Evolutionary conservation across 2,797 vertebrate species (phyloP).

Genomic region (Malacoraja senta): DNA sequence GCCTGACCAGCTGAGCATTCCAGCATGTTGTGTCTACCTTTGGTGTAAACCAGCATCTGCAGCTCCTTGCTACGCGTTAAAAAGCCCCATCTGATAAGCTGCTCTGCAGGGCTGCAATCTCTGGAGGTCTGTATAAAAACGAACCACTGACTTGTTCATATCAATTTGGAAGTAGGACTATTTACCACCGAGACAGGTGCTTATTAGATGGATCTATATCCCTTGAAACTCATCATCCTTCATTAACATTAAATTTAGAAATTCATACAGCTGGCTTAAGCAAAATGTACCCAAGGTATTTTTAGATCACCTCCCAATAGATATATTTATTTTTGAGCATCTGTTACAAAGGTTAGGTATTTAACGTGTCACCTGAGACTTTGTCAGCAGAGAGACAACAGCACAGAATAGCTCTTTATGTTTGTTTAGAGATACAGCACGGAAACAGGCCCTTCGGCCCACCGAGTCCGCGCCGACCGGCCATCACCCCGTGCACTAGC

Average conservation of each 20-base stretch:
- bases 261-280: background rate
- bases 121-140: background rate
- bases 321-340: background rate
- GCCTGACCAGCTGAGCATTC: too few species aligned
- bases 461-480: too few species aligned
- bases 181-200: background rate
- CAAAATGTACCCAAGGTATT: background rate
- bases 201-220: background rate
- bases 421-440: too few species aligned
- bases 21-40: too few species aligned
- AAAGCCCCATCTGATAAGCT: background rate
- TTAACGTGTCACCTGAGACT: background rate
- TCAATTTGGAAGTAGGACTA: background rate
- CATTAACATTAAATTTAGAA: slow-evolving; percentile 9
- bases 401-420: background rate
- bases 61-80: too few species aligned
- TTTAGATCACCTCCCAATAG: background rate
- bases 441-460: too few species aligned
- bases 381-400: background rate
- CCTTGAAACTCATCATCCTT: background rate
- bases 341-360: background rate
- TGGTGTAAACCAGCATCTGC: too few species aligned
- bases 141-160: background rate
- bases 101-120: background rate
- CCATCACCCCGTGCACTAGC: too few species aligned